Evolutionary conservation across 2,888 invertebrate genomes (phyloP), one percentile per base, ranked within the genome.

Genomic region (Rhagonycha lutea): DNA sequence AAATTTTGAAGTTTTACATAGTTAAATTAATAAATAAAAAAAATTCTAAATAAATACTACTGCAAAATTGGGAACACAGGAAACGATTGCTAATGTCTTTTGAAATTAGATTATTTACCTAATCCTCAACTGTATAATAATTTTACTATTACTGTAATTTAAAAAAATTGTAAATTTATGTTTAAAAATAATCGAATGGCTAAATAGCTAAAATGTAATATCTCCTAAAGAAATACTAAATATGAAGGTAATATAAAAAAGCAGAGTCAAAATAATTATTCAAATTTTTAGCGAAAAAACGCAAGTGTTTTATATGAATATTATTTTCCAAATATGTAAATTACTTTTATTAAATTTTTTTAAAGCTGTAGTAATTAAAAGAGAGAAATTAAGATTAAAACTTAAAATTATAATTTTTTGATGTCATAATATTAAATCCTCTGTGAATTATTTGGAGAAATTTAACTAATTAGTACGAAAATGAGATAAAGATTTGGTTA

Each of bases 401-500:
- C n/a, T n/a, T 47, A 47, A 47, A 47, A 47, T 32, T 47, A 47
- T 47, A 47, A 47, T 47, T 47, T 47, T 47, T 47, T 47, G 47
- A 47, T 47, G n/a, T 47, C n/a, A 47, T 47, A 47, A 47, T 47
- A 47, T 47, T 47, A 47, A 47, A 47, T 47, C 47, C 47, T 47
- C 47, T 47, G 47, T 47, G 47, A 47, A 47, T 47, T 47, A 47
- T 47, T 47, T 47, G n/a, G 47, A 47, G 47, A 47, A 47, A 47
- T 47, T 47, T 47, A 47, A 47, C 47, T 47, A 47, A 47, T 47
- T 47, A 47, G 47, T 47, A 47, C 47, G 47, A 47, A 47, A 47
- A 47, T 47, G 47, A 24, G 63, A 14, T 26, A 72, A 72, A 23
- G 14, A 32, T 72, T 72, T 67, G 65, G 71, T 47, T 67, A 65